Evolutionary conservation across 2,797 vertebrate genomes (phyloP).

Genomic region (Coendou prehensilis): DNA sequence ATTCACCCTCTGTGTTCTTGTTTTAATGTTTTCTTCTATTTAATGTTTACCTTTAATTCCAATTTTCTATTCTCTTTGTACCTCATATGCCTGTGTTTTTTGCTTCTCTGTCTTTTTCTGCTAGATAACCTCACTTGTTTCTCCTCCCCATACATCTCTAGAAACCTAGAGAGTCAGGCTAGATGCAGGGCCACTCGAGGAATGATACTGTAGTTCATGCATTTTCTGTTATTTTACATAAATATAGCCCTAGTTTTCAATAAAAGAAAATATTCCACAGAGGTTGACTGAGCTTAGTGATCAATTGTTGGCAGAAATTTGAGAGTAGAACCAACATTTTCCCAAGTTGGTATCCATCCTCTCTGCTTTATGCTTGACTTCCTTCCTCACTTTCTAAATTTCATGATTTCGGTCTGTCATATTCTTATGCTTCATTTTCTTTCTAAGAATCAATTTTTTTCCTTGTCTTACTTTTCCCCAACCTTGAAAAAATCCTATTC

Average conservation of each 20-base stretch:
- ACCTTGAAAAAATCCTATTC: neutral
- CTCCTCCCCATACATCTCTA: neutral
- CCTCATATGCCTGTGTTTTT: neutral
- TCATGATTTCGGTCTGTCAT: neutral
- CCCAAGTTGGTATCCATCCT: neutral
- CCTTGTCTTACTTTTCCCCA: neutral
- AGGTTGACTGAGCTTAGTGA: neutral
- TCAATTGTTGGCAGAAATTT: neutral
- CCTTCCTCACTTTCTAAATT: neutral
- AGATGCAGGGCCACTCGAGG: neutral
- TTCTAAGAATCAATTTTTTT: conserved; percentile 1
- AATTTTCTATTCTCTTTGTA: neutral
- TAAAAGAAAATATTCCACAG: neutral
- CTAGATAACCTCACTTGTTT: neutral
- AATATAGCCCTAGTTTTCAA: neutral
- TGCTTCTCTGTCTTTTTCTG: neutral
- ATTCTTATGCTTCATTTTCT: neutral
- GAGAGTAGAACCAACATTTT: neutral
- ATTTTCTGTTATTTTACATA: neutral
- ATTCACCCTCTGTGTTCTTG: neutral
- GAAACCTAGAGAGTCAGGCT: neutral
- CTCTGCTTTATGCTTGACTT: neutral
- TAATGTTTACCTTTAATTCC: neutral
- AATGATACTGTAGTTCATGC: rapidly evolving
- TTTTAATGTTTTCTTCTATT: neutral